A percentile compares a stretch with the other conserved stretches of the same genome.
phyloP scores from a whole-genome alignment of 1,140 invertebrate genomes.

The Brachionus sp. region DNA sequence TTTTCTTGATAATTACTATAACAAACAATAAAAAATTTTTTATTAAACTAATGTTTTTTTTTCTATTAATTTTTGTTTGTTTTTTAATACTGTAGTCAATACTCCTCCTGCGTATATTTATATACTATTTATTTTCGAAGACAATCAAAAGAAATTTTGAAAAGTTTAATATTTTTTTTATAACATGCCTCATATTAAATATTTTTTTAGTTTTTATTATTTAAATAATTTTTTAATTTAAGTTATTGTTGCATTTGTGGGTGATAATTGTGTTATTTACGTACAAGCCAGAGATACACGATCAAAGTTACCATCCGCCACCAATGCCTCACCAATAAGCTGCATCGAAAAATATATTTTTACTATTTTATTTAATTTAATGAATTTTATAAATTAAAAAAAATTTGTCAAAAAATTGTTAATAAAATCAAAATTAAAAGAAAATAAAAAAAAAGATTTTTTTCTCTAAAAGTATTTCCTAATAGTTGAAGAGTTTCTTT shows the following conservation, averaged over 20 bases:
- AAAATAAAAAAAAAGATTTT: not conserved
- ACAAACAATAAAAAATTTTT: no score
- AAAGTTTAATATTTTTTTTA: no score
- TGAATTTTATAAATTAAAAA: not conserved
- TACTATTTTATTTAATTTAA: slow-evolving; percentile 6
- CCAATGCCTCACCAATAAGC: not conserved
- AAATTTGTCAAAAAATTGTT: not conserved
- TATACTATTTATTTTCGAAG: no score
- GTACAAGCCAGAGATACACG: slow-evolving; percentile 68
- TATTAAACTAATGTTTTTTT: no score
- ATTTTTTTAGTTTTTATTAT: no score
- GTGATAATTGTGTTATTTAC: slow-evolving; percentile 69
- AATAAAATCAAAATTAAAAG: not conserved
- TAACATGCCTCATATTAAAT: no score
- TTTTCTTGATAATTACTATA: no score
- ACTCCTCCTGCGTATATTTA: no score
- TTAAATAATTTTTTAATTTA: slow-evolving; percentile 47
- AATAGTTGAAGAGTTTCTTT: not conserved
- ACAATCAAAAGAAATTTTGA: no score
- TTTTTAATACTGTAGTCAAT: no score
- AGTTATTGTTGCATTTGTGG: slow-evolving; percentile 70
- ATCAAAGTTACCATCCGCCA: slow-evolving; percentile 47
- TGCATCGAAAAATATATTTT: not conserved
- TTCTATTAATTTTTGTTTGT: no score
- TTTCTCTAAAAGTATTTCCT: not conserved